phyloP scores from a whole-genome alignment of 2,888 invertebrate species.

The Cataglyphis cursor region DNA sequence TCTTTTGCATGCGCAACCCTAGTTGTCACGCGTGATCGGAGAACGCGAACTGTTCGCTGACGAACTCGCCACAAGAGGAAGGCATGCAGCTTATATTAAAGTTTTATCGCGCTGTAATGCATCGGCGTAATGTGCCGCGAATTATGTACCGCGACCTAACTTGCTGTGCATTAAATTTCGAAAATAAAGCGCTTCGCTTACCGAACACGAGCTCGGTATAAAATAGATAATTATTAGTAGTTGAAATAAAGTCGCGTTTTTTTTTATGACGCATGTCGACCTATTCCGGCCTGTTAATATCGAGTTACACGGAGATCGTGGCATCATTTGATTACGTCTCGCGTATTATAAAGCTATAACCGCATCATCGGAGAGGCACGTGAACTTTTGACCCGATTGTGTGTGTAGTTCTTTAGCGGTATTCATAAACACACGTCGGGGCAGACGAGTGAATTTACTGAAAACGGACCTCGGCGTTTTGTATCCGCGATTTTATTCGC shows the following conservation, averaged over 20 bases:
- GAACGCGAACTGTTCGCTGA: neutral
- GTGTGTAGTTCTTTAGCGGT: slow-evolving; percentile 64
- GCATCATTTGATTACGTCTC: slow-evolving; percentile 5
- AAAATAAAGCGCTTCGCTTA: slow-evolving; percentile 28
- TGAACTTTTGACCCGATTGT: slow-evolving; percentile 72
- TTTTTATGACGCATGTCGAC: neutral
- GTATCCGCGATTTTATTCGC: slow-evolving; percentile 62
- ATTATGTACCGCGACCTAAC: slow-evolving; percentile 33
- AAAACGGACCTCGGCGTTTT: slow-evolving; percentile 57
- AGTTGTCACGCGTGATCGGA: slow-evolving; percentile 1
- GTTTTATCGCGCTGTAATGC: slow-evolving; percentile 50
- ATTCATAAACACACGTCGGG: slow-evolving; percentile 71
- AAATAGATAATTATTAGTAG: slow-evolving; percentile 41
- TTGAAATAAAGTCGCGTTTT: slow-evolving; percentile 5
- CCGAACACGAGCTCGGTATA: neutral
- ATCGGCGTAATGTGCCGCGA: slow-evolving; percentile 36
- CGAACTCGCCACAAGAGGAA: neutral
- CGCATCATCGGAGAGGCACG: slow-evolving; percentile 43
- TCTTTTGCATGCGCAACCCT: too few species aligned
- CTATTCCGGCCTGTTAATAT: neutral
- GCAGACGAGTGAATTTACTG: slow-evolving; percentile 68
- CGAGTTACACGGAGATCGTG: neutral
- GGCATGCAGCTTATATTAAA: slow-evolving; percentile 23
- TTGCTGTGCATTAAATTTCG: slow-evolving; percentile 42
- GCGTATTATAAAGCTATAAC: neutral